Evolutionary conservation across 2,888 invertebrate species (phyloP), one percentile per base, ranked within the genome.

Genomic region (Drosophila glabriapex): DNA sequence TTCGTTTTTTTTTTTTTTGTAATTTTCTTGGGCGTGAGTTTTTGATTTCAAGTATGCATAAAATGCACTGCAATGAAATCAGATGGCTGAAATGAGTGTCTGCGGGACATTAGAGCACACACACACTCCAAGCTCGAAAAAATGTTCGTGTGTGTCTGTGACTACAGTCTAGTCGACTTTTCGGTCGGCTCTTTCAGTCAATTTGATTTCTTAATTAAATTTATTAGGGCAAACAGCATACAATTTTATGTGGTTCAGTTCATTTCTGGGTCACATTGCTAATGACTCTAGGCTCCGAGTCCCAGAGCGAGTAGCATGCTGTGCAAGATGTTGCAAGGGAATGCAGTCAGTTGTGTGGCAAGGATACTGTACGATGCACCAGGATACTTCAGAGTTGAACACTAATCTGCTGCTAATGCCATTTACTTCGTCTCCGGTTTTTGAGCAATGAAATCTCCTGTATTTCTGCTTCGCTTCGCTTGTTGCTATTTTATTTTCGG

Each of bases 121-220:
- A 39, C 39, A 39, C 10, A 39, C 5, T 41, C 1, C 22, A 25
- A 31, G 19, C 62, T 62, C 19, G 35, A 43, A 52, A 28, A 62
- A 63, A 39, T 49, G 19, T 12, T 6, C 3, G n/a, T 41, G 55
- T 22, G 31, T 50, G 19, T 46, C 25, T 37, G 65, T 35, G 41
- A 29, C 41, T n/a, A 33, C 19, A 41, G n/a, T 28, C 29, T 58
- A n/a, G 43, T 25, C 41, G 14, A 58, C 39, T 54, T 37, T 64
- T 59, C 14, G 43, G 68, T 29, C 33, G 49, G 33, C 71, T 67
- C 60, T 74, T 56, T 78, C 54, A 76, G 80, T 61, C 82, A 76
- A 77, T 87, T 89, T 80, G 59, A 71, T 78, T 79, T 89, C 85
- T 80, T 88, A 90, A 90, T 87, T 87, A 82, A 83, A 83, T 87